These are phyloP conservation scores for Neolamprologus cancellatus DNA, from an alignment of 2,113 vertebrate genomes.

Conservation along the genomic window DNA sequence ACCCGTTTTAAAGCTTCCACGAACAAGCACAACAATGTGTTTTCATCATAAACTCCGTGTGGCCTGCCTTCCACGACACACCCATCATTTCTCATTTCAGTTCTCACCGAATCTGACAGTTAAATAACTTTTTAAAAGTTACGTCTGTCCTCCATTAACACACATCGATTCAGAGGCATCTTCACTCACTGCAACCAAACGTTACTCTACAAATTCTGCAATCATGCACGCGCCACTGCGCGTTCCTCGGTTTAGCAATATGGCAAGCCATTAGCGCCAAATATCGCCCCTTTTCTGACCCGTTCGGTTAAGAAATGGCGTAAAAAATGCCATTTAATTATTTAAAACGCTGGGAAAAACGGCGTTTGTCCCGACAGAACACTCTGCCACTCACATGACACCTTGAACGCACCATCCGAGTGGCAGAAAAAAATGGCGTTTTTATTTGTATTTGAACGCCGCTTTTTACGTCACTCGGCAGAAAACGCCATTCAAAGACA, in stretches of 20 bases:
- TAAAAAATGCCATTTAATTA: neutral
- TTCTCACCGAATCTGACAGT: neutral
- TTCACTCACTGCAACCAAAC: neutral
- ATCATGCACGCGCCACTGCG: neutral
- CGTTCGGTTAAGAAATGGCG: neutral
- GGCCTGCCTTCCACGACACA: neutral
- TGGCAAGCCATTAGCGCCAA: neutral
- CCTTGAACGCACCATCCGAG: too few relatives aligned
- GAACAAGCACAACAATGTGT: neutral
- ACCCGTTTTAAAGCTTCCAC: neutral
- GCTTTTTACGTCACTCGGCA: too few relatives aligned
- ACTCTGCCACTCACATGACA: neutral
- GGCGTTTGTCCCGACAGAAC: rapidly evolving
- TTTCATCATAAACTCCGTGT: neutral
- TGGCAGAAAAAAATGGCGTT: rapidly evolving
- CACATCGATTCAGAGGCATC: neutral
- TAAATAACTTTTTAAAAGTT: neutral
- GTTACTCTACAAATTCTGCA: neutral
- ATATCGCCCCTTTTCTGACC: neutral
- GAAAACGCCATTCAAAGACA: too few relatives aligned
- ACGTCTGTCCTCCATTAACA: neutral
- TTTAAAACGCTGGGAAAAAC: rapidly evolving
- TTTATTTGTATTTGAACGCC: too few relatives aligned
- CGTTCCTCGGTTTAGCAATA: rapidly evolving
- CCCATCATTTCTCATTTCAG: neutral